phyloP scores from a whole-genome alignment of 2,888 invertebrate species.

The Eugnorisma glareosa region DNA sequence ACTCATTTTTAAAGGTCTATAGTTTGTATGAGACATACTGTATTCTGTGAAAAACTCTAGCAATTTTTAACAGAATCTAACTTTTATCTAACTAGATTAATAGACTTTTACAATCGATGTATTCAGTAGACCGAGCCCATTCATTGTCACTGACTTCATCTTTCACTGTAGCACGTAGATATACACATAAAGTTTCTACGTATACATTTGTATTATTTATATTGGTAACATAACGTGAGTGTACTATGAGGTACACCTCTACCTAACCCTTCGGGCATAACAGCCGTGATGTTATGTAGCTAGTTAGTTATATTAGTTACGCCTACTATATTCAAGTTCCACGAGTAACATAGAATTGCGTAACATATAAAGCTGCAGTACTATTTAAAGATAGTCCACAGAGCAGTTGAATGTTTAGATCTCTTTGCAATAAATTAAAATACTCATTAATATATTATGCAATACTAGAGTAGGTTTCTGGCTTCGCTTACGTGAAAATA shows the following conservation, averaged over 20 bases:
- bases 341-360: conserved; percentile 20
- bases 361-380: conserved; percentile 27
- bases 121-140: background rate
- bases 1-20: background rate
- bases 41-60: background rate
- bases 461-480: background rate
- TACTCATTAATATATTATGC: background rate
- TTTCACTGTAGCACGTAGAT: background rate
- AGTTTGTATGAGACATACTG: background rate
- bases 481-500: background rate
- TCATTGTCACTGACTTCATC: background rate
- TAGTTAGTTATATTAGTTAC: background rate
- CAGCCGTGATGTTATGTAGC: background rate
- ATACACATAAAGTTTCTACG: background rate
- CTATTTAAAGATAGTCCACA: conserved; percentile 27
- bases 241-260: background rate
- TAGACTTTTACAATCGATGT: background rate
- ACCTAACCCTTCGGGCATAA: background rate
- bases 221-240: background rate
- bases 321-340: conserved; percentile 7
- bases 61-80: background rate
- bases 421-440: conserved; percentile 23
- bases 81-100: background rate
- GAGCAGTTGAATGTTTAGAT: background rate
- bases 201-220: background rate